Evolutionary conservation across 2,888 invertebrate genomes (phyloP), one percentile per base, ranked within the genome.

Genomic region (Plebejus melissa): DNA sequence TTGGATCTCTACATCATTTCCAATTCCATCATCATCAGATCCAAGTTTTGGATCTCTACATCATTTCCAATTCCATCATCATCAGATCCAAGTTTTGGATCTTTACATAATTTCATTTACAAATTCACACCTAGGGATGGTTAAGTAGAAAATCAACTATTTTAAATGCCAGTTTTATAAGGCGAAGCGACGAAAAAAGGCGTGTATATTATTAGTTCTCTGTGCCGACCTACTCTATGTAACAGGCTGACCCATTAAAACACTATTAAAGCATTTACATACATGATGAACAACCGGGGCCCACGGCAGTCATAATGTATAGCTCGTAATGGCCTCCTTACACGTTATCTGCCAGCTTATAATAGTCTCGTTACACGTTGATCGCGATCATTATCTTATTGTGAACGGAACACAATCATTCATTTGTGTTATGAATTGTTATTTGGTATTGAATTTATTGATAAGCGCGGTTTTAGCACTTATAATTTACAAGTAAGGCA

Each of bases 211-310:
- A 46, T 9, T 46, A 58, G 74, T 70, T 70, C 76, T 81, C 80
- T 80, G 70, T 50, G 32, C 57, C 32, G 57, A 69, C 69, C 38
- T 81, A 77, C 80, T 79, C 81, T 80, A 77, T 75, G 72, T 57
- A 84, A 87, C 87, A 86, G 85, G 85, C 87, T 83, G 85, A 82
- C 85, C 89, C 87, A 90, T 90, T 90, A 91, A 88, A 90, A 87
- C 82, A 84, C 89, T 89, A 89, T 91, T 90, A 90, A 83, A 79
- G 83, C 83, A 90, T 91, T 91, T 87, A 86, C 89, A 91, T 91
- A 88, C 85, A 87, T 86, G 87, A 89, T 88, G 87, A 88, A 89
- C 87, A 85, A 86, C 88, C 87, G 84, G 88, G 81, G 81, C 82
- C 83, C 83, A 83, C 86, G 86, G 82, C 85, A 86, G 86, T 86